Base-by-base conservation (phyloP, 2,888 invertebrate genomes). In the Eristalinus sepulchralis region DNA sequence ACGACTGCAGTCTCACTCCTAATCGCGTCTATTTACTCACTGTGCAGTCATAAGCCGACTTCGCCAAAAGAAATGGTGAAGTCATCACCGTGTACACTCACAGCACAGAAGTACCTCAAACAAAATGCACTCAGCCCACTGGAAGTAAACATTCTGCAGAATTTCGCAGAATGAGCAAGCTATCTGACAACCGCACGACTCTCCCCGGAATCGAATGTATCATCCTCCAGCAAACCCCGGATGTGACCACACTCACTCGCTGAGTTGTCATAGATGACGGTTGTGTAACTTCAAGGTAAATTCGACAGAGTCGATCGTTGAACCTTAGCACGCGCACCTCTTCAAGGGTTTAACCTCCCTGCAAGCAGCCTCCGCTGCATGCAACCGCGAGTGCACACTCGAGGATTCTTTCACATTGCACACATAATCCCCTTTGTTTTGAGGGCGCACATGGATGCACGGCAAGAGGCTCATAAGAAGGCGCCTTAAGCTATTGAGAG, bases 401-500 rank as follows among this genome's bases (percentile, higher is more conserved):
- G 47, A 47, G 47, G 8, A 17, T 8, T 17, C 47, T 17, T 17
- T 47, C 47, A 17, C 47, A 47, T 47, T 8, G 47, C 47, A 17
- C 47, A 17, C 8, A 8, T 17, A 47, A 17, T 17, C 47, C 17
- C 47, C 47, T 17, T 47, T 47, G 47, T 47, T n/a, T 47, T 17
- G 47, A 47, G 17, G 47, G 17, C 17, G 47, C 47, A 47, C 47
- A 47, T 17, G 47, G 47, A 47, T 47, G 47, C 47, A 47, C 1
- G 47, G 47, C 47, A 47, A 47, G 47, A 47, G 47, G 47, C 47
- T 47, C 47, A n/a, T n/a, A 63, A 34, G 63, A 55, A 63, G 72
- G 62, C 47, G 72, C 17, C 62, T 73, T 73, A 73, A 55, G 33
- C 47, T 47, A 47, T 47, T 47, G 47, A 47, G 47, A 82, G 22